A percentile compares a stretch with the other conserved stretches of the same genome.
These are phyloP conservation scores for Celastrina argiolus DNA, from an alignment of 2,888 invertebrate species.

Conservation along the genomic window DNA sequence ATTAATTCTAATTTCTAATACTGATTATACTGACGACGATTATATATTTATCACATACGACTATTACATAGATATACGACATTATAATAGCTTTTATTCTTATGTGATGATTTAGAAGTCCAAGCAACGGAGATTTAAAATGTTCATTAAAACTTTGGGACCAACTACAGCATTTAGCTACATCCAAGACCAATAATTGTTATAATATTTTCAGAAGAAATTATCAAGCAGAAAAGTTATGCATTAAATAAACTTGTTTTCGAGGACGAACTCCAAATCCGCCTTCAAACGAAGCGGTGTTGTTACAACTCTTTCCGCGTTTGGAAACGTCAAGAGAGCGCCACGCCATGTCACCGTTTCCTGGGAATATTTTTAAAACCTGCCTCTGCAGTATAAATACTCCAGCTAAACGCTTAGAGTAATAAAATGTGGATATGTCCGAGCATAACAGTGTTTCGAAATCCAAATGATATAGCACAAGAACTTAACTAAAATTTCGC, in stretches of 20 bases:
- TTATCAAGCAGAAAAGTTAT: neutral
- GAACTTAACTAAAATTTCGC: too few relatives aligned
- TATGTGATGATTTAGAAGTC: neutral
- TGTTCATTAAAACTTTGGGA: neutral
- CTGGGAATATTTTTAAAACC: constrained; percentile 48
- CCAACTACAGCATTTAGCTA: neutral
- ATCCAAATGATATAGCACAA: too few relatives aligned
- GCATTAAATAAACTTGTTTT: constrained; percentile 45
- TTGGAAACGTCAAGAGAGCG: constrained; percentile 45
- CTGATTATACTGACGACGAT: too few relatives aligned
- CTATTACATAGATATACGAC: too few relatives aligned
- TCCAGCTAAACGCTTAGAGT: neutral
- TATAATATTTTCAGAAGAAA: neutral
- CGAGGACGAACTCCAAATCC: constrained; percentile 45
- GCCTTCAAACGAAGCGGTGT: constrained; percentile 50
- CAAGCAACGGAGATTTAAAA: neutral
- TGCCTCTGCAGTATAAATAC: neutral
- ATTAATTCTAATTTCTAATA: too few relatives aligned
- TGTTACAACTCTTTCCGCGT: constrained; percentile 47
- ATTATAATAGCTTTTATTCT: too few relatives aligned
- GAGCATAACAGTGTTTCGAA: too few relatives aligned
- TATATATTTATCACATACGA: too few relatives aligned
- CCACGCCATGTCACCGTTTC: constrained; percentile 50
- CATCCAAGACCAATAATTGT: neutral
- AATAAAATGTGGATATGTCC: too few relatives aligned